phyloP scores from a whole-genome alignment of 2,113 vertebrate species.

The Climacteris rufus region DNA sequence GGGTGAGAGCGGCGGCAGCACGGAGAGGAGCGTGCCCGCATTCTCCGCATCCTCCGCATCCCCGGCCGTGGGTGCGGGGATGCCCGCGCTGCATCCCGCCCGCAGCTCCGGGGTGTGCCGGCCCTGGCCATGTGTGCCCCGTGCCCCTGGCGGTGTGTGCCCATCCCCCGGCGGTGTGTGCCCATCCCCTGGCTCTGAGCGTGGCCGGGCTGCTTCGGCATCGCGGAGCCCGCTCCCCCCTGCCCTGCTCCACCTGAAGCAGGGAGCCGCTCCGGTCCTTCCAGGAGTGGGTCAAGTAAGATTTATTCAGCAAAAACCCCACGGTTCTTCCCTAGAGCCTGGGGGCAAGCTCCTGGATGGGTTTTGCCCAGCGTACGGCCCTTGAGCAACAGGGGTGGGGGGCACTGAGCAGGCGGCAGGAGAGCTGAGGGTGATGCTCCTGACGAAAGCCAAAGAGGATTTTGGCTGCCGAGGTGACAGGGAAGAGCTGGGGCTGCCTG shows the following conservation, averaged over 20 bases:
- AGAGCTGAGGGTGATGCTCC: background rate
- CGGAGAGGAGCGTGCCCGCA: no score
- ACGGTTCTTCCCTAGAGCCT: background rate
- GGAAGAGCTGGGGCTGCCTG: background rate
- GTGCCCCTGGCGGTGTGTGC: background rate
- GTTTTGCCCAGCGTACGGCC: background rate
- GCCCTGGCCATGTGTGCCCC: background rate
- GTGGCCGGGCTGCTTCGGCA: no score
- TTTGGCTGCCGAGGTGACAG: background rate
- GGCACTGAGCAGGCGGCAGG: no score
- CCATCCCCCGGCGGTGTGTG: background rate
- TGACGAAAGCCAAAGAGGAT: background rate
- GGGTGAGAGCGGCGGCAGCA: no score
- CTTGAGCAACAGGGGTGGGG: background rate
- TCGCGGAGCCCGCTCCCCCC: no score
- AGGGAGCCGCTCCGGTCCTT: background rate
- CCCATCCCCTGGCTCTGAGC: background rate
- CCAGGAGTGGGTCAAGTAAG: background rate
- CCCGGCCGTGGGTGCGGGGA: no score
- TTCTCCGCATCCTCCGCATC: no score
- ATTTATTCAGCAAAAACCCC: background rate
- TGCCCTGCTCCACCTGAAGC: accelerated
- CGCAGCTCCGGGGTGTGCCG: background rate
- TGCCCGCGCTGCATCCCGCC: background rate
- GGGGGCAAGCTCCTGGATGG: background rate